Evolutionary conservation across 2,888 invertebrate species (phyloP), one percentile per base, ranked within the genome.

Genomic region (Melikaiella ostensackeni): DNA sequence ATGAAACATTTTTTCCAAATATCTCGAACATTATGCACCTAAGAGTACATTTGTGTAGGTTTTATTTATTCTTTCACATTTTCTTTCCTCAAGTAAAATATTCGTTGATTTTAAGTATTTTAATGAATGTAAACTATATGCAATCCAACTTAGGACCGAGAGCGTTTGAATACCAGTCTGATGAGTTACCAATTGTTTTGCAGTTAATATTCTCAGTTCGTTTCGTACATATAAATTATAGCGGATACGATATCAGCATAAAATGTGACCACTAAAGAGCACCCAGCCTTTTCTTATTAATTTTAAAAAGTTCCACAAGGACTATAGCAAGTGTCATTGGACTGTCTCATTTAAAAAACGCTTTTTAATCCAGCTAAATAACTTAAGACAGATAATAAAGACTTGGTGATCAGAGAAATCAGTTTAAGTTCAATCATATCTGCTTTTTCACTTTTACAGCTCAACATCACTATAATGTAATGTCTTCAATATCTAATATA

Each of bases 131-230:
- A 59, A 59, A 59, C 24, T 27, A 59, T 27, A 59, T 59, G 13
- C 59, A 59, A 59, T 27, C 59, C 59, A 59, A 59, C 59, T 59
- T 59, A 59, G 59, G 59, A 59, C 59, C 11, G 59, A 59, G 59
- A 59, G 27, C 6, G 59, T 59, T 27, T 27, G 27, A 59, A 59
- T 59, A 59, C 59, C 59, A 59, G 59, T 59, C 59, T 59, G 27
- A 27, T 59, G 59, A 59, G 59, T 59, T 59, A 59, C 4, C 59
- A 59, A 59, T 59, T 59, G 59, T 59, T 59, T 59, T 59, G 59
- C 11, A 59, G 59, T 27, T 13, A 13, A 59, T 27, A 59, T 59
- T 59, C 59, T 2, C 16, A 59, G 13, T 59, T 59, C 59, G 59
- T 27, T 59, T 27, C 59, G 16, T 59, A 59, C 59, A 59, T 59